Evolutionary conservation across 2,113 vertebrate genomes (phyloP), one percentile per base, ranked within the genome.

Genomic region (Arenaria interpres): DNA sequence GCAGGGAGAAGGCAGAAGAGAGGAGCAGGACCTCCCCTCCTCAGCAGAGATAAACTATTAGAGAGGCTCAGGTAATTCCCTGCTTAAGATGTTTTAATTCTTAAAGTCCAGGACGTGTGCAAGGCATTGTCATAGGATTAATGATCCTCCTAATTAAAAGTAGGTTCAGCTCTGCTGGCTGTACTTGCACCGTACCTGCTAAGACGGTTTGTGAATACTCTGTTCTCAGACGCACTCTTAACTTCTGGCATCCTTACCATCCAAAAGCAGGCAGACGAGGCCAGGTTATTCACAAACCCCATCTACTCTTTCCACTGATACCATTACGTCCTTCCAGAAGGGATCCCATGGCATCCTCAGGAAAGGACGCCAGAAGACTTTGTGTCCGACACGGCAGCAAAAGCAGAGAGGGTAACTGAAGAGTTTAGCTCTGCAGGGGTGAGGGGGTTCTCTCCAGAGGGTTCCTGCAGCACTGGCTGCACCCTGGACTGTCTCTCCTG

Each of bases 91-190:
- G 1, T 69, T 83, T 95, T 77, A 57, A 85, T 88, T 73, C 67
- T 37, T 80, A 11, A 83, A 74, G 62, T 45, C 48, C 39, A 90
- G 63, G 71, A 90, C 53, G 46, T 50, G 51, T 68, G 35, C 53
- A 91, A 85, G 67, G 62, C 90, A 90, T 62, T 90, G 75, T 41
- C 57, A 92, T 5, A 76, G 50, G 72, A 90, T 78, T 91, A 91
- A 78, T 18, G 67, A 88, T 64, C 48, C 60, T 92, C 54, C 72
- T 86, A 85, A 93, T 45, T 56, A 88, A 85, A 92, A 90, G 53
- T 21, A 83, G 53, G 41, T 77, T 80, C 45, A 80, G 92, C 53
- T 85, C 89, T 60, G 78, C 37, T 84, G 74, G 66, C 66, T 85
- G 63, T 64, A 85, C 37, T 91, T 69, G 33, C 23, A 90, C 41